phyloP scores from a whole-genome alignment of 2,113 vertebrate species.

The Lontra canadensis region DNA sequence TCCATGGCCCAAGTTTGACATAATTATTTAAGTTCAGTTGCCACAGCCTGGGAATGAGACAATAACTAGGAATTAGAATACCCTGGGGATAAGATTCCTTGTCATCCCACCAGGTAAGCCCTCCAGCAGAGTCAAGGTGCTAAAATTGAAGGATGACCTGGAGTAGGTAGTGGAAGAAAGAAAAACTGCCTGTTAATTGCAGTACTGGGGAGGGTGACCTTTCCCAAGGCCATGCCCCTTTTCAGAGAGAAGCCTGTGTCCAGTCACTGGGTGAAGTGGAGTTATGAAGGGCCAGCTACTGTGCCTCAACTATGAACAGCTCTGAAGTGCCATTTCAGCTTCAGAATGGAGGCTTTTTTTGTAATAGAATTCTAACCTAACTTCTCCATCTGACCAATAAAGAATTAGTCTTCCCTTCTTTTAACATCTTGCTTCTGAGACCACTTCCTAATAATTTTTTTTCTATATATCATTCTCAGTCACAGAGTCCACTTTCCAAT shows the following conservation, averaged over 20 bases:
- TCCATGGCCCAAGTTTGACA: background rate
- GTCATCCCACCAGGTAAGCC: background rate
- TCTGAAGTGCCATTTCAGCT: background rate
- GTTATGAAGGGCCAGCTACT: background rate
- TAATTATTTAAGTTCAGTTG: background rate
- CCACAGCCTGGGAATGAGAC: background rate
- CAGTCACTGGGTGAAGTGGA: no score
- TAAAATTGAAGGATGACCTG: background rate
- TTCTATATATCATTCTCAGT: background rate
- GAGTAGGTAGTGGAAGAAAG: background rate
- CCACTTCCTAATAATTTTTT: background rate
- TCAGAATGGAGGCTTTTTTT: background rate
- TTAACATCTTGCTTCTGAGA: background rate
- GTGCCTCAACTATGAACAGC: fast-evolving
- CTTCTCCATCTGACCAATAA: background rate
- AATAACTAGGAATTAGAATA: background rate
- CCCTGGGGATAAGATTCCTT: background rate
- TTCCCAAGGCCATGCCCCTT: background rate
- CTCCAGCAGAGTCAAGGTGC: background rate
- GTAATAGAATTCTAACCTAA: background rate
- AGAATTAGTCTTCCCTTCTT: background rate
- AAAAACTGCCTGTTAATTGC: background rate
- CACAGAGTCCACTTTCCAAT: background rate
- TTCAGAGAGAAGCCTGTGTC: background rate
- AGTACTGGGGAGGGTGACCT: background rate